phyloP scores from a whole-genome alignment of 2,888 invertebrate species.

The Acrobeloides nanus region DNA sequence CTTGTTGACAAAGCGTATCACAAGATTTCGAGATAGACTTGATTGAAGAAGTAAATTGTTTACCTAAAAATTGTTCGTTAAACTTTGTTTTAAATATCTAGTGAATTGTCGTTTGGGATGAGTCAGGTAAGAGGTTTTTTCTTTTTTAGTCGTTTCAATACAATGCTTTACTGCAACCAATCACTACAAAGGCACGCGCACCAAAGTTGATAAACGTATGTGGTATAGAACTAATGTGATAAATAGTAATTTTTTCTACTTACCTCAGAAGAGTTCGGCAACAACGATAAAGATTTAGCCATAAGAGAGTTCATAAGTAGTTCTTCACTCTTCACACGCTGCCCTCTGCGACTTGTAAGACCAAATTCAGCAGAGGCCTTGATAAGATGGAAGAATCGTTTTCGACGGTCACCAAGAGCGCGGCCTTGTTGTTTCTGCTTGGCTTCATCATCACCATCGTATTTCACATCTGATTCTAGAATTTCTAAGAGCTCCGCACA shows the following conservation, averaged over 20 bases:
- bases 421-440: slow-evolving; percentile 32
- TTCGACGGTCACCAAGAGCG: slow-evolving; percentile 23
- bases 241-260: no score
- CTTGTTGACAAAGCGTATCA: slow-evolving; percentile 19
- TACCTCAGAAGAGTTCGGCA: no score
- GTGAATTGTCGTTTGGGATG: no score
- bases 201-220: no score
- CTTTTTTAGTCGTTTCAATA: no score
- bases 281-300: no score
- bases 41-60: slow-evolving; percentile 15
- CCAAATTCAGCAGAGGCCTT: slow-evolving; percentile 17
- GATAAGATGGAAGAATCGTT: slow-evolving; percentile 20
- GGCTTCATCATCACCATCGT: slow-evolving; percentile 31
- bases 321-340: slow-evolving; percentile 21
- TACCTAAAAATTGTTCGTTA: slow-evolving; percentile 15
- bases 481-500: slow-evolving; percentile 4
- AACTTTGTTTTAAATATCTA: no score
- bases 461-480: slow-evolving; percentile 6
- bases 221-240: no score
- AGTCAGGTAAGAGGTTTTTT: no score
- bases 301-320: slow-evolving; percentile 9
- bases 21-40: slow-evolving; percentile 22
- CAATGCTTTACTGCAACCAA: no score
- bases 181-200: no score
- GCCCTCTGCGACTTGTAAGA: slow-evolving; percentile 17